Conservation (phyloP, 2,113 vertebrate species). For the Zapornia atra region DNA sequence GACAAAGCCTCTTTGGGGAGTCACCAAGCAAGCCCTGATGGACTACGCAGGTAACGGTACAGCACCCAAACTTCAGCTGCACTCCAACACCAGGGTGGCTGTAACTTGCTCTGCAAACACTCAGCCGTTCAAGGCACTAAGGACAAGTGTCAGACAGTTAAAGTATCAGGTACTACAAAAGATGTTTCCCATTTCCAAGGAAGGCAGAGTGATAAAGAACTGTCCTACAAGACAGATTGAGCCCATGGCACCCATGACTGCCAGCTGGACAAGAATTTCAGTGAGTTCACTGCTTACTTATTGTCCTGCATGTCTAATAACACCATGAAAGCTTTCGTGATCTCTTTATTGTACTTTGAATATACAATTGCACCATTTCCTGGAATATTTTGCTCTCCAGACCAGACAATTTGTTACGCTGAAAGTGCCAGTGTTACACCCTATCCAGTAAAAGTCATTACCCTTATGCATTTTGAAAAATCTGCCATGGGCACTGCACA, state of each 20-base stretch:
- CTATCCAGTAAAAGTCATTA: conserved; percentile 44
- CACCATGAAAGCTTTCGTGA: background rate
- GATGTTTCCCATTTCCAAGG: background rate
- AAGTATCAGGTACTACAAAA: background rate
- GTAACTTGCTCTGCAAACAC: background rate
- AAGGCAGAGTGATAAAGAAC: background rate
- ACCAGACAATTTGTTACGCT: conserved; percentile 17
- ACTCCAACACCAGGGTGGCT: background rate
- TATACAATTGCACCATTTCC: conserved; percentile 44
- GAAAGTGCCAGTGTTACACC: conserved; percentile 20
- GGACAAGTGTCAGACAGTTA: background rate
- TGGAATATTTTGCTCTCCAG: conserved; percentile 20
- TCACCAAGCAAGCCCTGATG: background rate
- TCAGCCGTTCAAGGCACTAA: background rate
- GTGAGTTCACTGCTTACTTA: background rate
- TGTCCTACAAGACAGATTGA: background rate
- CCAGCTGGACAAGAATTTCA: background rate
- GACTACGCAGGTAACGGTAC: background rate
- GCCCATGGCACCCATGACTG: background rate
- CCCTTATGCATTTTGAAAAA: background rate
- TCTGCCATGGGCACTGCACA: background rate
- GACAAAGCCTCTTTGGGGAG: background rate
- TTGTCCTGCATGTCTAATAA: background rate
- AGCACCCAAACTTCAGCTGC: background rate
- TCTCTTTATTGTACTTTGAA: conserved; percentile 26